Evolutionary conservation across 1,140 invertebrate species (phyloP).

Genomic region (Gryllus bimaculatus): DNA sequence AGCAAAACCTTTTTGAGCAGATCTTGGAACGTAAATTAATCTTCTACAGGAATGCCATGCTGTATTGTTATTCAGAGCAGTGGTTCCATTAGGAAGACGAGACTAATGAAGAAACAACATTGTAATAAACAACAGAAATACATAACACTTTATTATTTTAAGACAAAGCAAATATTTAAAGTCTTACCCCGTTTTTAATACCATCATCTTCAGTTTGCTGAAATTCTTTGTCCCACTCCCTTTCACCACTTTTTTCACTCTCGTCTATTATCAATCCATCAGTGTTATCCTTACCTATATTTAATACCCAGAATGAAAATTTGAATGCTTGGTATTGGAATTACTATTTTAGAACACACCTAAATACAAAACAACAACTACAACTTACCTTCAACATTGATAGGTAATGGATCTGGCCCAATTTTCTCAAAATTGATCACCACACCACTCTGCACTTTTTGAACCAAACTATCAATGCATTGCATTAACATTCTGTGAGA

Average conservation of each 20-base stretch:
- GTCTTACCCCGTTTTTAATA: not conserved
- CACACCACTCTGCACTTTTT: conserved; percentile 95
- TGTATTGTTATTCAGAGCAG: conserved; percentile 20
- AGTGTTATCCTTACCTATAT: not conserved
- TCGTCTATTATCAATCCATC: conserved; percentile 18
- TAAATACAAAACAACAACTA: not conserved
- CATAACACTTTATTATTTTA: not conserved
- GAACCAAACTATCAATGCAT: conserved; percentile 91
- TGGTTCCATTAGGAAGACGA: not conserved
- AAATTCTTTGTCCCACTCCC: conserved; percentile 24
- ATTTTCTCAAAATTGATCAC: conserved; percentile 97
- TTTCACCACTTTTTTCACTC: conserved; percentile 20
- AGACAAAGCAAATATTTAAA: not conserved
- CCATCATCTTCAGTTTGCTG: not conserved
- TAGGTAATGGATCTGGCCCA: conserved; percentile 72
- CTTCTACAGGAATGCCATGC: conserved; percentile 79
- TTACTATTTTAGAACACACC: not conserved
- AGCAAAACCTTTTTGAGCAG: conserved; percentile 83
- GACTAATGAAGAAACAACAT: not conserved
- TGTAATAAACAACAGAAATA: not conserved
- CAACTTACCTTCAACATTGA: conserved; percentile 36
- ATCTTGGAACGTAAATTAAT: conserved; percentile 88
- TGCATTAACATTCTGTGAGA: conserved; percentile 92
- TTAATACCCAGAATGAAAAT: not conserved
- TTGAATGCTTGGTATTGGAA: too few species aligned